Evolutionary conservation across 2,797 vertebrate species (phyloP).

Genomic region (Arctocebus calabarensis): DNA sequence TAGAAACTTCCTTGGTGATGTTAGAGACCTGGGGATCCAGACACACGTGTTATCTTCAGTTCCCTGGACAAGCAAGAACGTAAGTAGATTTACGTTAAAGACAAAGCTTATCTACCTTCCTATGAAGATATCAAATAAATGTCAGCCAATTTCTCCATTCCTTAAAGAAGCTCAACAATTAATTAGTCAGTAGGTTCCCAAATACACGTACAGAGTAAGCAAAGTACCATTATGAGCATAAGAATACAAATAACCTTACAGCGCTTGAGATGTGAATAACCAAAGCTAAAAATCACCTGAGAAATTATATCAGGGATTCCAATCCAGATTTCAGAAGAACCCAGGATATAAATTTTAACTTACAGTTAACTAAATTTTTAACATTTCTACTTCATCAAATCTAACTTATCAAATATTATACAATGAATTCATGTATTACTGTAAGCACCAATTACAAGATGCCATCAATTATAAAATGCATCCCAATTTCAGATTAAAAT

Average conservation of each 20-base stretch:
- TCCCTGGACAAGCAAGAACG: conserved; percentile 34
- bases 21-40: conserved; percentile 11
- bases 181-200: conserved; percentile 34
- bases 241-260: conserved; percentile 55
- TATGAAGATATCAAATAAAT: conserved; percentile 43
- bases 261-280: conserved; percentile 59
- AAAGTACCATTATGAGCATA: conserved; percentile 39
- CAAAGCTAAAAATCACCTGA: conserved; percentile 46
- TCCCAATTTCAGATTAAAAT: conserved; percentile 66
- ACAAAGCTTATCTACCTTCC: conserved; percentile 49
- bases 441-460: conserved; percentile 7
- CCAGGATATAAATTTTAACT: conserved; percentile 42
- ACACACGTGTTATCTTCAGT: not conserved
- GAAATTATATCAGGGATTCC: conserved; percentile 49
- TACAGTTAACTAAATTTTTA: conserved; percentile 62
- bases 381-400: conserved; percentile 56
- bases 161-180: conserved; percentile 60
- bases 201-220: conserved; percentile 44
- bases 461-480: conserved; percentile 44
- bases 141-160: conserved; percentile 34
- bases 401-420: conserved; percentile 51
- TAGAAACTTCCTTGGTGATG: conserved; percentile 46
- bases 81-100: not conserved
- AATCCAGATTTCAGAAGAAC: conserved; percentile 40
- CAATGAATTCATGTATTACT: conserved; percentile 47